Conservation (phyloP, 2,888 invertebrate species). For the Amphipoea lucens region DNA sequence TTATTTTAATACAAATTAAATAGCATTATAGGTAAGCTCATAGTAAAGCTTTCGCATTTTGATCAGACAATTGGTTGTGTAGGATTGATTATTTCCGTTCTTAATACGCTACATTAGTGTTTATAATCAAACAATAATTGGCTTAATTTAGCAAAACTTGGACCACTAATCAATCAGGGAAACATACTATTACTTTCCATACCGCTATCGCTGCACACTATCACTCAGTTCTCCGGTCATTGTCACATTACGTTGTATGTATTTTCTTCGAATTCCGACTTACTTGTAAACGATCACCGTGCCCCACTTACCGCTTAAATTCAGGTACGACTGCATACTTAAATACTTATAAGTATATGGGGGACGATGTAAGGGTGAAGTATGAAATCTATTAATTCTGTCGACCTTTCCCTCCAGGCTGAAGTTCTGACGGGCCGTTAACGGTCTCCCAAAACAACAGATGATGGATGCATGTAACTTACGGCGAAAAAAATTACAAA, state of each 20-base stretch:
- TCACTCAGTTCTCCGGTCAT: slow-evolving; percentile 6
- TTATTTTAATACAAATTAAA: not conserved
- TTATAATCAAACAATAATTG: not conserved
- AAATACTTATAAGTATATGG: slow-evolving; percentile 36
- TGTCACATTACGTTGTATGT: slow-evolving; percentile 23
- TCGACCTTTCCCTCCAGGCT: slow-evolving; percentile 64
- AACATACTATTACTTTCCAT: not conserved
- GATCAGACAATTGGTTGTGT: not conserved
- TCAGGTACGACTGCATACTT: slow-evolving; percentile 30
- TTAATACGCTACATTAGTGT: slow-evolving; percentile 34
- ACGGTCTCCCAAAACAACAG: slow-evolving; percentile 69
- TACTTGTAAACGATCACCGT: slow-evolving; percentile 25
- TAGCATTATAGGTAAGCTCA: not conserved
- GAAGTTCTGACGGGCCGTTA: slow-evolving; percentile 62
- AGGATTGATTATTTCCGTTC: slow-evolving; percentile 45
- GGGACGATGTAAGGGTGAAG: slow-evolving; percentile 45
- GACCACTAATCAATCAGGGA: not conserved
- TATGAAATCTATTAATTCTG: slow-evolving; percentile 69
- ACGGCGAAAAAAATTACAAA: slow-evolving; percentile 80
- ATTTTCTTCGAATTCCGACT: slow-evolving; percentile 16
- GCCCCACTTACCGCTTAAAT: slow-evolving; percentile 39
- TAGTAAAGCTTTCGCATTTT: slow-evolving; percentile 14
- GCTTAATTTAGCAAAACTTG: not conserved
- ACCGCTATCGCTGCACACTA: not conserved
- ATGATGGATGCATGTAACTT: slow-evolving; percentile 74